Percentiles rank a stretch among this genome's conserved stretches.
These are phyloP conservation scores for Lycaon pictus DNA, from an alignment of 2,113 vertebrate species.

Conservation along the genomic window DNA sequence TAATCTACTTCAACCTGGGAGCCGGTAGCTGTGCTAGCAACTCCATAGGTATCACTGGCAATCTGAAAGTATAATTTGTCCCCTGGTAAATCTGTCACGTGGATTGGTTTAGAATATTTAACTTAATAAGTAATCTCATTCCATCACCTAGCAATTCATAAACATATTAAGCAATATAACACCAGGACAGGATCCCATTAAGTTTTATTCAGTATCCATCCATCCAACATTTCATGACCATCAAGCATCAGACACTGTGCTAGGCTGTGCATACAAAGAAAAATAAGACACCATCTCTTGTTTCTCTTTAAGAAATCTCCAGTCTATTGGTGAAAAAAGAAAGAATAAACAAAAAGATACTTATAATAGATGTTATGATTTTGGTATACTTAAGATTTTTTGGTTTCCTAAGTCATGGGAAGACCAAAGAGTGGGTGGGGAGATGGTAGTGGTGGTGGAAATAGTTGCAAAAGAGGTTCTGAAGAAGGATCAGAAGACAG, in stretches of 20 bases:
- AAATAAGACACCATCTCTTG: neutral
- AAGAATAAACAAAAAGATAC: neutral
- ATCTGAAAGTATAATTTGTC: slow-evolving; percentile 21
- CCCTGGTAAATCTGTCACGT: neutral
- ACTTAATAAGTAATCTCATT: slow-evolving; percentile 8
- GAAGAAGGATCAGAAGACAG: neutral
- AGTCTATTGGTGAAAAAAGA: neutral
- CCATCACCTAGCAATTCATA: neutral
- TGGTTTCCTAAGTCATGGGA: neutral
- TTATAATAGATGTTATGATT: neutral
- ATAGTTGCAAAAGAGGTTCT: neutral
- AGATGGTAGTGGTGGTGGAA: neutral
- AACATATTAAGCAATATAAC: neutral
- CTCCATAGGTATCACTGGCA: neutral
- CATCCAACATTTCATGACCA: neutral
- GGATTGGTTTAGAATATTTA: neutral
- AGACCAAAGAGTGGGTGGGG: neutral
- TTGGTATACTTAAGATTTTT: neutral
- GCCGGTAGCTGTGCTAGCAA: neutral
- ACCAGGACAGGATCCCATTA: neutral
- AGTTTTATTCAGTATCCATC: neutral
- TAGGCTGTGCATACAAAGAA: neutral
- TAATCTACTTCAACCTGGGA: neutral
- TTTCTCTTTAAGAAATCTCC: neutral
- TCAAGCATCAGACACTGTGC: neutral